Evolutionary conservation across 2,113 vertebrate genomes (phyloP).

Genomic region (Hyla sarda): DNA sequence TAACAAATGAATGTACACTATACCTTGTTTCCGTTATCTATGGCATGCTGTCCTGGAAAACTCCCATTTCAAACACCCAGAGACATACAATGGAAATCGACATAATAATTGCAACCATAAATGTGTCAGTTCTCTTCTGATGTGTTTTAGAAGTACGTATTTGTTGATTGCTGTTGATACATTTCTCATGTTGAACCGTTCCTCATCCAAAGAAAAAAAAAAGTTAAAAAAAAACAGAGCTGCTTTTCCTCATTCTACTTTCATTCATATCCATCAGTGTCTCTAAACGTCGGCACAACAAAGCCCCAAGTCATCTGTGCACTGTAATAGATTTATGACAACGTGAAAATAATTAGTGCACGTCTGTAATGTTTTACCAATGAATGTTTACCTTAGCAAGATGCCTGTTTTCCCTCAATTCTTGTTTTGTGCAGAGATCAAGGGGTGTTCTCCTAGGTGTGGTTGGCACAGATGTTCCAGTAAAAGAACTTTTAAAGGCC

Average conservation of each 20-base stretch:
- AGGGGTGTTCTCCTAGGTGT: conserved; percentile 95
- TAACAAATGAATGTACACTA: neutral
- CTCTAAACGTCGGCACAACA: conserved; percentile 56
- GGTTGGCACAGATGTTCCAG: conserved; percentile 96
- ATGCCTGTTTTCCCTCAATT: conserved; percentile 58
- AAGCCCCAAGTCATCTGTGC: conserved; percentile 6
- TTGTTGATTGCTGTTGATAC: conserved; percentile 54
- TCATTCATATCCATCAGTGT: conserved; percentile 49
- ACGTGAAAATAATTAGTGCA: conserved; percentile 48
- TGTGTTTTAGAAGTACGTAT: conserved; percentile 41
- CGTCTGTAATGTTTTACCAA: conserved; percentile 44
- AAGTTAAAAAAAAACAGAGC: conserved; percentile 48
- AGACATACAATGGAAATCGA: conserved; percentile 8
- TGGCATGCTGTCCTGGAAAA: neutral
- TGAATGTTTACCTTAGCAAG: conserved; percentile 56
- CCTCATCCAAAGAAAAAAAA: conserved; percentile 31
- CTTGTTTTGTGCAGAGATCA: conserved; percentile 81
- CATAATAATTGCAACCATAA: conserved; percentile 38
- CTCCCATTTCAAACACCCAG: conserved; percentile 15
- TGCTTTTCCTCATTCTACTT: conserved; percentile 44
- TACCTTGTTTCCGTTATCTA: neutral
- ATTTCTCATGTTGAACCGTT: conserved; percentile 35
- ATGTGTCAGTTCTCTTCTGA: conserved; percentile 38
- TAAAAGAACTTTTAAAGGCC: conserved; percentile 94
- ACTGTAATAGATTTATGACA: conserved; percentile 57